Percentiles rank a stretch among this genome's conserved stretches.
These are phyloP conservation scores for Plebejus argus DNA, from an alignment of 2,888 invertebrate genomes.

Conservation along the genomic window DNA sequence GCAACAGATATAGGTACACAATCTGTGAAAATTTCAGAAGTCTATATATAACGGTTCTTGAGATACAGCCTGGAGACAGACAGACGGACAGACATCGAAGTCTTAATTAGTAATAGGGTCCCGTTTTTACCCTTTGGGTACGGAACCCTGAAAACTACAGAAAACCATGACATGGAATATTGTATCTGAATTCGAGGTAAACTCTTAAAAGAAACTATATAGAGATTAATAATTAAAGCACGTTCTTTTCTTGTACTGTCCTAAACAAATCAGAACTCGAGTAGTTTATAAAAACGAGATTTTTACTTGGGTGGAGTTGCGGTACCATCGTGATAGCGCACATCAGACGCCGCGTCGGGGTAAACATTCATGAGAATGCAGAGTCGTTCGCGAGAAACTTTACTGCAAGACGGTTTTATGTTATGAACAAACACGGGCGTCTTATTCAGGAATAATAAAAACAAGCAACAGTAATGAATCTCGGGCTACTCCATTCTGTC, in stretches of 20 bases:
- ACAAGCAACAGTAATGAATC: constrained; percentile 78
- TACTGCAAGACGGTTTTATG: constrained; percentile 72
- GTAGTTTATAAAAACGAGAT: background rate
- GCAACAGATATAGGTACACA: too few species aligned
- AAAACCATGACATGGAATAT: too few species aligned
- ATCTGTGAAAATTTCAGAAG: too few species aligned
- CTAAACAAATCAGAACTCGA: background rate
- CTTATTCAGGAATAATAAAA: constrained; percentile 80
- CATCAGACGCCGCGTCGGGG: constrained; percentile 50
- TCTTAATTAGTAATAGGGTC: too few species aligned
- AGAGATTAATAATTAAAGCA: too few species aligned
- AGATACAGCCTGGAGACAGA: too few species aligned
- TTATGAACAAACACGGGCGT: constrained; percentile 71
- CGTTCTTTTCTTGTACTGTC: background rate
- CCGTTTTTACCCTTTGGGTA: too few species aligned
- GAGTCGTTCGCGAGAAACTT: constrained; percentile 61
- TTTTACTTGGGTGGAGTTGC: background rate
- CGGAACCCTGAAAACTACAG: too few species aligned
- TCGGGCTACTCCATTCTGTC: constrained; percentile 78
- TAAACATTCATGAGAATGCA: constrained; percentile 66
- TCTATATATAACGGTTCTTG: too few species aligned
- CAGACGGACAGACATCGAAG: too few species aligned
- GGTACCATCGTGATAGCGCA: constrained; percentile 34
- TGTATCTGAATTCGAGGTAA: background rate
- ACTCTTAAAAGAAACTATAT: too few species aligned